A percentile compares a stretch with the other conserved stretches of the same genome.
Evolutionary conservation across 2,797 vertebrate genomes (phyloP).

Genomic region (Pseudochaenichthys georgianus): DNA sequence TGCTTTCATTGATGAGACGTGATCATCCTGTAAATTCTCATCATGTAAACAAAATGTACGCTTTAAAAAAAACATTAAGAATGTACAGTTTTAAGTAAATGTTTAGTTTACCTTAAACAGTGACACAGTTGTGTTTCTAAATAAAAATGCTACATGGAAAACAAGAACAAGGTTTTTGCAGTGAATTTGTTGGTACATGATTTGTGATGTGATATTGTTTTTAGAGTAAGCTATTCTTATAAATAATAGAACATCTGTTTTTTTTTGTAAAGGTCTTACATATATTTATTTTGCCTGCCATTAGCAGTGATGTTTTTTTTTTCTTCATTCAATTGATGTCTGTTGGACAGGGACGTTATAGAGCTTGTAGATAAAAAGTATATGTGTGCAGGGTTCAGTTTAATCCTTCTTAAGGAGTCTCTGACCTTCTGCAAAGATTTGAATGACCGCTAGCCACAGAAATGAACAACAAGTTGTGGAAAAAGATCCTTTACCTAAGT

Average conservation of each 20-base stretch:
- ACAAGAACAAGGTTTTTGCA: constrained; percentile 11
- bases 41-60: constrained; percentile 42
- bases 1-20: constrained; percentile 31
- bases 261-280: neutral
- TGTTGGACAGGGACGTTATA: neutral
- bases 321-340: neutral
- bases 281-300: neutral
- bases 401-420: neutral
- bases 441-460: too few species aligned
- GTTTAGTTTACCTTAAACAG: constrained; percentile 53
- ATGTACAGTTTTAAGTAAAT: constrained; percentile 66
- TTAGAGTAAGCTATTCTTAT: too few species aligned
- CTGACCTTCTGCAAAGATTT: neutral
- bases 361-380: neutral
- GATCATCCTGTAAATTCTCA: constrained; percentile 34
- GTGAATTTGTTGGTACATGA: constrained; percentile 6
- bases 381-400: neutral
- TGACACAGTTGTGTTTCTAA: constrained; percentile 60
- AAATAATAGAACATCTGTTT: neutral
- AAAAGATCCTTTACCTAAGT: too few species aligned
- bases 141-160: constrained; percentile 66
- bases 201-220: too few species aligned
- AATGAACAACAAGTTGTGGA: too few species aligned
- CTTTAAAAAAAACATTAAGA: constrained; percentile 26
- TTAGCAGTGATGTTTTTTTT: neutral